These are phyloP conservation scores for Parnassius mnemosyne DNA, from an alignment of 2,888 invertebrate species.

Conservation along the genomic window DNA sequence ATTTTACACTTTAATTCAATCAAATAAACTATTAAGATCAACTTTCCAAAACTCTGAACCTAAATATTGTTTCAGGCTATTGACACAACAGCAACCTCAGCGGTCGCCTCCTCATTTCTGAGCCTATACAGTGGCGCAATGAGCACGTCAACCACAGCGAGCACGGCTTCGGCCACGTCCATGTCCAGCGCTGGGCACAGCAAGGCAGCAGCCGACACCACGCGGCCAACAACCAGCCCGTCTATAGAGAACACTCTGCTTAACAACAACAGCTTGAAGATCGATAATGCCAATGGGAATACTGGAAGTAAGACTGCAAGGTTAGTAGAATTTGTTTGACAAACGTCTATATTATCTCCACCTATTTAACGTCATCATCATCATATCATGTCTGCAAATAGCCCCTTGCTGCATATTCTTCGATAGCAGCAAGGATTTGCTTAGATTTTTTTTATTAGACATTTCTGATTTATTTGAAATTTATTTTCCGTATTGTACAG, in stretches of 20 bases:
- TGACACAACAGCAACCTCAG: conserved; percentile 81
- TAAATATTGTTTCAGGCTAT: conserved; percentile 62
- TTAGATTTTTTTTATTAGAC: no score
- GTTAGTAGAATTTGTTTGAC: conserved; percentile 37
- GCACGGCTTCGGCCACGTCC: conserved; percentile 48
- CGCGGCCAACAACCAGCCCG: conserved; percentile 62
- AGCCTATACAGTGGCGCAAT: conserved; percentile 74
- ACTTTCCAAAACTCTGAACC: no score
- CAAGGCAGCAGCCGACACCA: conserved; percentile 62
- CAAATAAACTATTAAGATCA: no score
- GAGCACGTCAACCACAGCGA: conserved; percentile 67
- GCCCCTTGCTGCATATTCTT: no score
- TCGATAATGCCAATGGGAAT: conserved; percentile 73
- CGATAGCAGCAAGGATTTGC: no score
- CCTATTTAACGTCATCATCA: no score
- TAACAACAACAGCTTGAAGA: conserved; percentile 70
- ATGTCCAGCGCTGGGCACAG: conserved; percentile 53
- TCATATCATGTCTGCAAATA: no score
- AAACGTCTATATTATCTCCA: no score
- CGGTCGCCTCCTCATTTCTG: conserved; percentile 74
- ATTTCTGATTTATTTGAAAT: no score
- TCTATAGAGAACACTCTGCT: conserved; percentile 62
- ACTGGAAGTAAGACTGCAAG: conserved; percentile 75
- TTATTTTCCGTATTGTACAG: no score
- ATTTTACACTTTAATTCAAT: no score